phyloP scores from a whole-genome alignment of 2,888 invertebrate species.

The Aphelenchoides bicaudatus region DNA sequence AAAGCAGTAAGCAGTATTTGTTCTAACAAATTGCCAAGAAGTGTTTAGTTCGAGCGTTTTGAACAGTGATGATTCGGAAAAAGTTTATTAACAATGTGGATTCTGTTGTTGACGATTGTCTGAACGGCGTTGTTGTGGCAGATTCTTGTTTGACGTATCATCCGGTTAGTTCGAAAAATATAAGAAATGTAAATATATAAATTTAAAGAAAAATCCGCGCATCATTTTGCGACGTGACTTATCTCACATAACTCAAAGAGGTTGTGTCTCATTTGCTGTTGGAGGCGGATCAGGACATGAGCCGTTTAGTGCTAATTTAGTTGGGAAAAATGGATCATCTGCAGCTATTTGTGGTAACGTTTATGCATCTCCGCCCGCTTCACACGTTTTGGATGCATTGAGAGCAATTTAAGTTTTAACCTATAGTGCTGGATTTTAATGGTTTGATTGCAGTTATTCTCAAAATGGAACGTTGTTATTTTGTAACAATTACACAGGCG shows the following conservation, averaged over 20 bases:
- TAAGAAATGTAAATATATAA: not conserved
- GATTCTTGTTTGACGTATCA: conserved; percentile 10
- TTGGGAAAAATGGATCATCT: conserved; percentile 61
- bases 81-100: conserved; percentile 19
- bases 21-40: no score
- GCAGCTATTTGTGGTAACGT: conserved; percentile 74
- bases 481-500: conserved; percentile 74
- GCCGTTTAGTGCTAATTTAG: conserved; percentile 66
- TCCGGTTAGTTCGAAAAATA: conserved; percentile 8
- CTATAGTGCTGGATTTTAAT: no score
- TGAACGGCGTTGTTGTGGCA: conserved; percentile 8
- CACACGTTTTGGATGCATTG: conserved; percentile 64
- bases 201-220: conserved; percentile 25
- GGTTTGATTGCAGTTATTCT: conserved; percentile 22
- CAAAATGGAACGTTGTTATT: conserved; percentile 70
- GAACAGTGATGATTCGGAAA: not conserved
- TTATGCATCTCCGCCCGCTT: conserved; percentile 75
- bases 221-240: conserved; percentile 59
- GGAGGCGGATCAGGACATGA: conserved; percentile 84
- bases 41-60: no score
- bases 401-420: no score
- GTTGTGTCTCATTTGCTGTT: conserved; percentile 40
- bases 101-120: conserved; percentile 14
- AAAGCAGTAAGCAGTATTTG: no score
- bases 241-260: conserved; percentile 9